These are phyloP conservation scores for Lepeophtheirus salmonis DNA, from an alignment of 1,140 invertebrate species.

Conservation along the genomic window DNA sequence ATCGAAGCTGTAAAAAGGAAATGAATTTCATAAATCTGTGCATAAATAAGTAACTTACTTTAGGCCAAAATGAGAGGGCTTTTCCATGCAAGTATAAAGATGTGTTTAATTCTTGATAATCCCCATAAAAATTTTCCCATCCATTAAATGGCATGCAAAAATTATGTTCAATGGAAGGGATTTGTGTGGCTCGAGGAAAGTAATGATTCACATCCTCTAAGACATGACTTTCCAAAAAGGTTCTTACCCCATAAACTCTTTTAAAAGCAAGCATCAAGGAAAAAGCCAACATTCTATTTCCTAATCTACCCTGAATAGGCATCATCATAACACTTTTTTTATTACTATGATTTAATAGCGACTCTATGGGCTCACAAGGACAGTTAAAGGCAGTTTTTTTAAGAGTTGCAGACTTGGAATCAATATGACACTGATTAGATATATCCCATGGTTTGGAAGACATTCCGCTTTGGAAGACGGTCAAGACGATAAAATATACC, in stretches of 20 bases:
- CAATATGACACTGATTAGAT: too few species aligned
- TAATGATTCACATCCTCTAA: neutral
- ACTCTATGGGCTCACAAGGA: too few species aligned
- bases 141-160: neutral
- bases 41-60: neutral
- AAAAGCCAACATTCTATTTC: neutral
- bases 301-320: constrained; percentile 3
- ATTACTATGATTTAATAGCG: too few species aligned
- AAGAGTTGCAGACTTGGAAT: too few species aligned
- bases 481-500: too few species aligned
- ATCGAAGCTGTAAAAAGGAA: neutral
- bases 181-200: neutral
- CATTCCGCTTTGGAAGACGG: too few species aligned
- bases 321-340: too few species aligned
- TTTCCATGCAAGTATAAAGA: neutral
- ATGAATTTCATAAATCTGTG: neutral
- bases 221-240: neutral
- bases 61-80: neutral
- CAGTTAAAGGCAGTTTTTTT: too few species aligned
- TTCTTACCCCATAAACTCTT: neutral
- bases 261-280: neutral
- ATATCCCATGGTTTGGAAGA: too few species aligned
- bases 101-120: neutral
- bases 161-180: neutral
- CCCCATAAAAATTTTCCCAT: neutral